Conservation (phyloP, 2,797 vertebrate species). For the Orientallactaga sibirica region DNA sequence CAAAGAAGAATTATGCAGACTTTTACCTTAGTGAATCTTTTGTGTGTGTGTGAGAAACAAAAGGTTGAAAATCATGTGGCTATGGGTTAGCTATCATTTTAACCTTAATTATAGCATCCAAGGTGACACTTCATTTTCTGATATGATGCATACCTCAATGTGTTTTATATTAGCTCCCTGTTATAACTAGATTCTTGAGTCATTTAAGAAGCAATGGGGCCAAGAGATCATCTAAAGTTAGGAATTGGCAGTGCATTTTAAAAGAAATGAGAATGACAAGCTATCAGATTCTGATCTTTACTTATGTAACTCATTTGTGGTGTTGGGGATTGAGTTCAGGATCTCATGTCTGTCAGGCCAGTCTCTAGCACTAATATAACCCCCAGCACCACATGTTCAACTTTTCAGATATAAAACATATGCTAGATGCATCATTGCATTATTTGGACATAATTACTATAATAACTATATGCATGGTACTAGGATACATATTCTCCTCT, state of each 20-base stretch:
- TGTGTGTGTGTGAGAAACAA: slow-evolving; percentile 38
- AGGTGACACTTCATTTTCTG: slow-evolving; percentile 62
- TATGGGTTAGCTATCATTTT: slow-evolving; percentile 64
- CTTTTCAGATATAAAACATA: not conserved
- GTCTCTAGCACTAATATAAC: not conserved
- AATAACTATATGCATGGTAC: not conserved
- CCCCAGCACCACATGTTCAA: not conserved
- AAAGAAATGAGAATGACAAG: slow-evolving; percentile 31
- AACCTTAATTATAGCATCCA: slow-evolving; percentile 69
- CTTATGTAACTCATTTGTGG: not conserved
- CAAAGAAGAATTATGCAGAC: slow-evolving; percentile 53
- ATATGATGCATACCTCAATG: slow-evolving; percentile 62
- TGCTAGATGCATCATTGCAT: not conserved
- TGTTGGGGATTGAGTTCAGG: not conserved
- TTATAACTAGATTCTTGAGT: slow-evolving; percentile 66
- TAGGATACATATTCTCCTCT: not conserved
- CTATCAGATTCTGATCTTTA: not conserved
- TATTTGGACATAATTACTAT: not conserved
- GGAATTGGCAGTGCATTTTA: slow-evolving; percentile 42
- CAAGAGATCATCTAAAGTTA: slow-evolving; percentile 56
- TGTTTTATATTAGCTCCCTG: slow-evolving; percentile 64
- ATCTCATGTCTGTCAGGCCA: not conserved
- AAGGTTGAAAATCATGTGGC: slow-evolving; percentile 54
- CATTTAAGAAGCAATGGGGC: slow-evolving; percentile 69
- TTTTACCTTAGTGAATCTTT: slow-evolving; percentile 58